A percentile compares a stretch with the other conserved stretches of the same genome.
Evolutionary conservation across 2,888 invertebrate genomes (phyloP).

Genomic region (Rotaria sp.): DNA sequence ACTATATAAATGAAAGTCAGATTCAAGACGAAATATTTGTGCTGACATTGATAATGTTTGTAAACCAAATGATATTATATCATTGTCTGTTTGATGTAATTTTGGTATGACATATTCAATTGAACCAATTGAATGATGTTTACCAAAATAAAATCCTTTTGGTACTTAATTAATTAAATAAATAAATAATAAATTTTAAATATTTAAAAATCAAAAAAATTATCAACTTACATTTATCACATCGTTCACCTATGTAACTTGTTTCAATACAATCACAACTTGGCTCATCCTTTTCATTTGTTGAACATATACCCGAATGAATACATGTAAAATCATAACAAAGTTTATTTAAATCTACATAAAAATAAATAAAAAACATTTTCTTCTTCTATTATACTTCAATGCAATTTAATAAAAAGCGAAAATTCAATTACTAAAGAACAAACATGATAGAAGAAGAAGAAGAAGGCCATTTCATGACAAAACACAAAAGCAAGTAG

Average conservation of each 20-base stretch:
- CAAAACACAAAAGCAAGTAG: too few species aligned
- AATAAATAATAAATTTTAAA: too few species aligned
- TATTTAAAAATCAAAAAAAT: neutral
- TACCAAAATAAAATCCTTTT: conserved; percentile 18
- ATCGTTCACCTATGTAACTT: conserved; percentile 5
- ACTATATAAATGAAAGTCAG: neutral
- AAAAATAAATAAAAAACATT: neutral
- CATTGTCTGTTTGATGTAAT: neutral
- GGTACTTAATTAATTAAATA: neutral
- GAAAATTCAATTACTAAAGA: too few species aligned
- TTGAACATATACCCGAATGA: neutral
- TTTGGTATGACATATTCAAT: neutral
- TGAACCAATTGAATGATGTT: neutral
- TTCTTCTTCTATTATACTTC: too few species aligned
- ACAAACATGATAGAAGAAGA: neutral
- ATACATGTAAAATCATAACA: conserved; percentile 28
- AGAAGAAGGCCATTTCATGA: neutral
- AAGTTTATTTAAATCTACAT: conserved; percentile 22
- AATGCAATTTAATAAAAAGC: too few species aligned
- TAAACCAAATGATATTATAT: neutral
- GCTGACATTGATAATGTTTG: conserved; percentile 12
- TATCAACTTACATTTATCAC: conserved; percentile 2
- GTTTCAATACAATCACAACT: conserved; percentile 11
- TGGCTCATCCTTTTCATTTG: neutral
- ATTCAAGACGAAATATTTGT: conserved; percentile 18